A percentile compares a stretch with the other conserved stretches of the same genome.
Conservation (phyloP, 2,888 invertebrate species). For the Rhyacophila evoluta region DNA sequence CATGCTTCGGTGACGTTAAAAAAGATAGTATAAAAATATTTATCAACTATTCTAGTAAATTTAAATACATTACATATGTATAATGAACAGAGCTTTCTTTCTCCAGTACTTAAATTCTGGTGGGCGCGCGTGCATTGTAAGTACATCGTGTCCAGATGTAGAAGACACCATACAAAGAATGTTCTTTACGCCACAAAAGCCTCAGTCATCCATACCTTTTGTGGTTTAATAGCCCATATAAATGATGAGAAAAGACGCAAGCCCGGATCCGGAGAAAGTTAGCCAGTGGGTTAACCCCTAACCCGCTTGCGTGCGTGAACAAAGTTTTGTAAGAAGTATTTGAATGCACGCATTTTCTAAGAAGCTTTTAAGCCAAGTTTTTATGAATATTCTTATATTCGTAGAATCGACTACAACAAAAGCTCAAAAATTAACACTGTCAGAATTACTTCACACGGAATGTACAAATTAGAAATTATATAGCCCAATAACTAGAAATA, state of each 20-base stretch:
- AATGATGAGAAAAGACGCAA: background rate
- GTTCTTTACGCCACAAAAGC: background rate
- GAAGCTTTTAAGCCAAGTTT: background rate
- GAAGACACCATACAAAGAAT: background rate
- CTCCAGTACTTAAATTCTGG: background rate
- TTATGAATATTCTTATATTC: background rate
- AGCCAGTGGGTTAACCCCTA: background rate
- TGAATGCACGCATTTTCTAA: background rate
- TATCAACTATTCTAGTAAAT: too few species aligned
- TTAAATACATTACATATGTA: too few species aligned
- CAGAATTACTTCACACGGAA: too few species aligned
- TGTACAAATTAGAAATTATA: too few species aligned
- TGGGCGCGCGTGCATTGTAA: background rate
- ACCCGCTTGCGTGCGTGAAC: background rate
- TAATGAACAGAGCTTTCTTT: slow-evolving; percentile 8
- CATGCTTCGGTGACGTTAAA: too few species aligned
- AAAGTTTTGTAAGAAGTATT: background rate
- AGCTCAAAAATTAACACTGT: too few species aligned
- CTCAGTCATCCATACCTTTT: slow-evolving; percentile 2
- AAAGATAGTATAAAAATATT: too few species aligned
- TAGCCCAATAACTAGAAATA: too few species aligned
- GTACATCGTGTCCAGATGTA: background rate
- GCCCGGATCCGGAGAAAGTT: slow-evolving; percentile 1
- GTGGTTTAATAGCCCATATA: slow-evolving; percentile 22
- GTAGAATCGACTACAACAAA: too few species aligned